Base-by-base conservation (phyloP, 2,113 vertebrate genomes). In the Callocephalon fimbriatum region DNA sequence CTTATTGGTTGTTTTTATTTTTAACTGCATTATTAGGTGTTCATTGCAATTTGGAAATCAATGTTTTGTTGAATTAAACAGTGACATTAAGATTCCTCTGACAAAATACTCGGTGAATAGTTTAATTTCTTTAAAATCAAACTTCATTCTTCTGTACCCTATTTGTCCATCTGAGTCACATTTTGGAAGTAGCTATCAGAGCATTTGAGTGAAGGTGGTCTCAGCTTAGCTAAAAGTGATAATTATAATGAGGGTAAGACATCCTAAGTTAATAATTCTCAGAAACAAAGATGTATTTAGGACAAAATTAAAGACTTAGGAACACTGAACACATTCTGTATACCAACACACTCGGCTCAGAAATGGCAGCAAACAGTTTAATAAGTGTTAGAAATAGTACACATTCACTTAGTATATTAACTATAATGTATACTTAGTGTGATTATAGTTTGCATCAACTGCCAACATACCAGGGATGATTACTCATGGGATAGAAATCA, bases 281-380 rank as follows among this genome's bases (percentile, higher is more conserved):
- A 72, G 88, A 63, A 78, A 56, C 15, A 77, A 85, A 77, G 31
- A 59, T 35, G 8, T 29, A 10, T 81, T 93, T 74, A 47, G n/a
- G 23, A 14, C 6, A 72, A 40, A 76, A 72, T 50, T 47, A 45
- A 77, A 68, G 12, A 37, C 51, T 48, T 74, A 10, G 29, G 15
- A 90, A 65, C 15, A 51, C 15, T 53, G 37, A 62, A 44, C 47
- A 22, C 6, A n/a, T 88, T 83, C 35, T 80, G 19, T 77, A 73
- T 44, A 53, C 2, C 9, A 63, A 15, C 0, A 3, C 6, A 23
- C 10, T 50, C 2, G 0, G 5, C 25, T 20, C 48, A 76, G n/a
- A 44, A 77, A 91, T 56, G 29, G 53, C 23, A 72, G 15, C 13
- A 56, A 59, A 25, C 3, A 31, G n/a, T 23, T 47, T 76, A 56